Conservation (phyloP, 2,888 invertebrate species). For the Coleophora flavipennella region DNA sequence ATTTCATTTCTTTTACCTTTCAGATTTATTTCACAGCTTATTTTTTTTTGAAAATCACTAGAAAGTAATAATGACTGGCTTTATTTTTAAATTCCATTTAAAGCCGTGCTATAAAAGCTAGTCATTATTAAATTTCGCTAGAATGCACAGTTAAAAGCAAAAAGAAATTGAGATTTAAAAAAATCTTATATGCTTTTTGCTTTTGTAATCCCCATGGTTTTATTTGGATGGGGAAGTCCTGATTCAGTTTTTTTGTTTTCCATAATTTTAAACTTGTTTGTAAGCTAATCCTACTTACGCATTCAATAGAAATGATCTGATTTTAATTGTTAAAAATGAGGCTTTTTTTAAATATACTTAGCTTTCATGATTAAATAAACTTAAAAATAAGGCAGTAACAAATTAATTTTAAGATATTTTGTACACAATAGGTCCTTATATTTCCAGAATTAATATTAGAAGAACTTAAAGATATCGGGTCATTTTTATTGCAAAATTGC, state of each 20-base stretch:
- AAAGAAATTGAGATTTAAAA: constrained; percentile 7
- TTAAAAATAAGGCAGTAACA: too few relatives aligned
- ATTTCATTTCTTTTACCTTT: constrained; percentile 25
- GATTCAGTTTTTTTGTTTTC: constrained; percentile 34
- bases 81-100: not conserved
- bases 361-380: too few relatives aligned
- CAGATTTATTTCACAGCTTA: constrained; percentile 61
- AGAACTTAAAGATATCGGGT: constrained; percentile 10
- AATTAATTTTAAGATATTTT: too few relatives aligned
- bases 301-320: constrained; percentile 4
- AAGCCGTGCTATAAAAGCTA: not conserved
- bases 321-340: constrained; percentile 3
- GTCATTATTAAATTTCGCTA: constrained; percentile 14
- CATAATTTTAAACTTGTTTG: constrained; percentile 32
- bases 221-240: constrained; percentile 33
- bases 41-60: constrained; percentile 49
- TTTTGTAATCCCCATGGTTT: constrained; percentile 31
- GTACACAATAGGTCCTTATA: too few relatives aligned
- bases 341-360: too few relatives aligned
- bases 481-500: constrained; percentile 13
- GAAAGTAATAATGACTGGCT: constrained; percentile 27
- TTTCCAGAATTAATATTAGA: too few relatives aligned
- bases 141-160: constrained; percentile 22
- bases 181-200: constrained; percentile 25
- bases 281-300: constrained; percentile 43